Base-by-base conservation (phyloP, 2,888 invertebrate species). In the Nectonema munidae region DNA sequence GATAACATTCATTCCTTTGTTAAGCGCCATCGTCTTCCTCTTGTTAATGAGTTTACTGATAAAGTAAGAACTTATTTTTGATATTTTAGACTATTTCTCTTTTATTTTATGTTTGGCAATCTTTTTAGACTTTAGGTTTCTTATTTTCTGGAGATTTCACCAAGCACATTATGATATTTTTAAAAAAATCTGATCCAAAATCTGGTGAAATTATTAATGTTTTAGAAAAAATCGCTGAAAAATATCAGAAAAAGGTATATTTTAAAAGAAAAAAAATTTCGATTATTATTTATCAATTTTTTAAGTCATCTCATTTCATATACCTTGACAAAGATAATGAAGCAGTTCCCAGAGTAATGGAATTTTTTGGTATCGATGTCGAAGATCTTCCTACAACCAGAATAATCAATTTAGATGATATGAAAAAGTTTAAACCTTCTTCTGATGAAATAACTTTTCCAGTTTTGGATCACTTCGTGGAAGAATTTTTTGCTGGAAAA, bases 331-430 rank as follows among this genome's bases (percentile, higher is more conserved):
- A 75, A 36, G 79, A 75, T 51, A 74, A 79, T 52, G 73, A 76
- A 52, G 89, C 95, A 54, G 86, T 95, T 59, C 70, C 71, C 49
- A 67, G 89, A 52, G 89, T 99, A 55, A 63, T 95, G 54, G 95
- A 99, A 61, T 99, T 86, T 74, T 99, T 99, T 59, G 89, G 86
- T 48, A 70, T 89, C 67, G 74, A 71, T 61, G 72, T 74, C 56
- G 72, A 73, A n/a, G 77, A 60, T 25, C 50, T 53, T 29, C 61
- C 61, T 37, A 50, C 59, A 41, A 45, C 52, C 41, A 49, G 46
- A 47, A 64, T 95, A 45, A 89, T 95, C 55, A 71, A 71, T 45
- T 63, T 95, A 44, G 81, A 81, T 56, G 81, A 83, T 54, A 83
- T 86, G 81, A 70, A 73, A 52, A 86, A 86, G 56, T 95, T 71